Evolutionary conservation across 1,140 invertebrate species (phyloP), one percentile per base, ranked within the genome.

Genomic region (Procambarus virginalis): DNA sequence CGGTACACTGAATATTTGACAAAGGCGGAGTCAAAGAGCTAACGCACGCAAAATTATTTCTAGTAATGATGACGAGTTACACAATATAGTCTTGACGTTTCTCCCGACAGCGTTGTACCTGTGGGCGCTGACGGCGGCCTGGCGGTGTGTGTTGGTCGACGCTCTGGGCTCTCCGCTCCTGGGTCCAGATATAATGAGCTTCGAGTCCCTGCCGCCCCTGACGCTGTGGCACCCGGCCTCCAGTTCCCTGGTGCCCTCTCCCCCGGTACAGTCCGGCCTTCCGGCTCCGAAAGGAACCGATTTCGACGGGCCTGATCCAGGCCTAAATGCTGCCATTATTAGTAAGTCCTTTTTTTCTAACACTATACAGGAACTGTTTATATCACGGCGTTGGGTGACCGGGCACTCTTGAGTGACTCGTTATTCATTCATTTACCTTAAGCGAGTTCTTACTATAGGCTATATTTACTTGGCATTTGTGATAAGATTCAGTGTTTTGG

Each of bases 221-320:
- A 92, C 81, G 4, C 55, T 89, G 48, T 89, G 88, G 88, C 88
- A 89, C 45, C 51, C 51, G 22, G 82, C 76, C 45, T 75, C 80
- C 70, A 79, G 84, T 49, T 81, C 89, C 20, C 55, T 89, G 20
- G 70, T 89, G n/a, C 81, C 91, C 22, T 77, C 88, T 2, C 75
- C 90, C 34, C 89, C 86, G 34, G 77, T 86, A 2, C 91, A 88
- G 34, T 48, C 88, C 1, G 89, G 91, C 8, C 73, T 92, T 4
- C 91, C 91, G 3, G 91, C 91, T 10, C 91, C 89, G 5, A 82
- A 89, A 58, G 91, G 91, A 20, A 84, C 91, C 3, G 89, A 88
- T n/a, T 92, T 92, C 68, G 91, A 92, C 12, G 91, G 91, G 4
- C 91, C 91, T 9, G 89, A 92, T 68, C 91, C 91, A 20, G 91